These are phyloP conservation scores for Columba janthina DNA, from an alignment of 2,113 vertebrate genomes.

Conservation along the genomic window DNA sequence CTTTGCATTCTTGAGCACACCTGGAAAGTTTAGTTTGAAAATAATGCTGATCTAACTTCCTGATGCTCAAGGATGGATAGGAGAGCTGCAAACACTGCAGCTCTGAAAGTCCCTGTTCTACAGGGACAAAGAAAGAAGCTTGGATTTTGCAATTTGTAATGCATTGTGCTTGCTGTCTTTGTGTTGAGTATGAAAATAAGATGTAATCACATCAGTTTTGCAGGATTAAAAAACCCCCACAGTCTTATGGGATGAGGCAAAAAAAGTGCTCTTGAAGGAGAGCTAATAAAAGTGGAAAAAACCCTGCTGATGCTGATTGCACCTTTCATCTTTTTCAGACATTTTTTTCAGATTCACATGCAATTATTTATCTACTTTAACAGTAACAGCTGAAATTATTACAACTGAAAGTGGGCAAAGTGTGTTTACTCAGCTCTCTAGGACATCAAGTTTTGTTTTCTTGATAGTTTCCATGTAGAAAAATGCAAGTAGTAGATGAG, in stretches of 20 bases:
- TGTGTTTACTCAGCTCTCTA: not conserved
- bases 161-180: not conserved
- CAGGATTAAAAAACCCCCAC: not conserved
- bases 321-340: not conserved
- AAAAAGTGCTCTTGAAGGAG: not conserved
- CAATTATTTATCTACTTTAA: not conserved
- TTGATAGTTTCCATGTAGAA: not conserved
- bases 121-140: not conserved
- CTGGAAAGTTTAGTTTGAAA: not conserved
- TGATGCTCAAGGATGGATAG: not conserved
- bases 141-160: not conserved
- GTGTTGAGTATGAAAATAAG: not conserved
- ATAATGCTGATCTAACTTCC: slow-evolving; percentile 11
- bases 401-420: not conserved
- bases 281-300: not conserved
- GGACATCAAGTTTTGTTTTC: not conserved
- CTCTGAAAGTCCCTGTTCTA: slow-evolving; percentile 6
- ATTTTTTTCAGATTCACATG: not conserved
- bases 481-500: not conserved
- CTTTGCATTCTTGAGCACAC: not conserved
- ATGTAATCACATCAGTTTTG: not conserved
- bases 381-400: not conserved
- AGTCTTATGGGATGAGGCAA: not conserved
- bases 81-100: not conserved
- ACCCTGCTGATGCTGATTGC: not conserved